Conservation (phyloP, 2,888 invertebrate species). For the Andrena minutula region DNA sequence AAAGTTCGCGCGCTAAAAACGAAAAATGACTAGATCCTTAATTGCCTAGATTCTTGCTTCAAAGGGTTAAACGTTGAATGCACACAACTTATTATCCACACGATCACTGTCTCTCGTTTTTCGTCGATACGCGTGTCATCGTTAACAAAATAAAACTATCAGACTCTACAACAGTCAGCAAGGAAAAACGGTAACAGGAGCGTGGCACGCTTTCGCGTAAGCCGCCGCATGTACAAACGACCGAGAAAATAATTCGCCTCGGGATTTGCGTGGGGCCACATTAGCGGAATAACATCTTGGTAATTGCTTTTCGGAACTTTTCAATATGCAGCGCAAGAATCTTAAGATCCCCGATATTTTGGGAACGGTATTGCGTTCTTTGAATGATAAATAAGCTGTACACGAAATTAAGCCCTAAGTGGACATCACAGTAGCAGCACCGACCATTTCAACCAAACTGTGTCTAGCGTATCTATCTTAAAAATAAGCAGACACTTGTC, state of each 20-base stretch:
- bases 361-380: too few relatives aligned
- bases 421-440: too few relatives aligned
- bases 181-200: constrained; percentile 78
- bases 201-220: constrained; percentile 41
- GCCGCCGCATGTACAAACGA: constrained; percentile 53
- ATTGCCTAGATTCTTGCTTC: constrained; percentile 53
- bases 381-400: too few relatives aligned
- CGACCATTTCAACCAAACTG: background rate
- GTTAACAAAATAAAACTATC: constrained; percentile 83
- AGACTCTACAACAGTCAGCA: constrained; percentile 83
- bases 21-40: constrained; percentile 3
- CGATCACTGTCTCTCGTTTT: constrained; percentile 29
- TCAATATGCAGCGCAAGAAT: too few relatives aligned
- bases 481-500: background rate
- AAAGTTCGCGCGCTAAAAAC: constrained; percentile 31
- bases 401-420: too few relatives aligned
- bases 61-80: constrained; percentile 59
- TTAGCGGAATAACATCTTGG: constrained; percentile 2
- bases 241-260: constrained; percentile 53
- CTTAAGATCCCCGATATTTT: too few relatives aligned
- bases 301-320: constrained; percentile 11
- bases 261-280: constrained; percentile 11
- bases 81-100: constrained; percentile 28
- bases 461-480: background rate
- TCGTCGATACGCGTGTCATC: constrained; percentile 47